Base-by-base conservation (phyloP, 2,888 invertebrate species). In the Tachina lurida region DNA sequence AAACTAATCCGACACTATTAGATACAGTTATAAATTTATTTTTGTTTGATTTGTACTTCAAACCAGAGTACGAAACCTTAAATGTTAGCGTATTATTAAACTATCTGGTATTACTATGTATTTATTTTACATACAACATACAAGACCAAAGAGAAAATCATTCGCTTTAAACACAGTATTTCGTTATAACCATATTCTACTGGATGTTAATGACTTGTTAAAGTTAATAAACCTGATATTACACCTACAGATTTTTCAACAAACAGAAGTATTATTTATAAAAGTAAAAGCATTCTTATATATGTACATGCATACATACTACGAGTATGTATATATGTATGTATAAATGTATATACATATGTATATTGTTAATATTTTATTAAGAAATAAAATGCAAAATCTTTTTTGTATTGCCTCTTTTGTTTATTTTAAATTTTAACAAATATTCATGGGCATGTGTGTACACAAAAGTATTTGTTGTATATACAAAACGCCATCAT, bases 211-310 rank as follows among this genome's bases (percentile, higher is more conserved):
- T 75, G 52, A 60, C 12, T 62, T 58, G 19, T 76, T 73, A 75
- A 52, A 83, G 76, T 77, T 60, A 71, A 83, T 83, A 83, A 77
- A 83, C 76, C 60, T 77, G 71, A 76, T 67, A 65, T 83, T 77
- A 71, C 67, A 73, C 60, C 77, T 65, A 83, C 75, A 45, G 19
- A n/a, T 52, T 67, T 67, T 19, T 15, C 10, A 22, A 43, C 10
- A 56, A 12, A 45, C 22, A 52, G 47, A 10, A 13, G 1, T 56
- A 31, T 47, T 15, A 65, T 65, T 45, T 54, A 65, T 45, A 54
- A 73, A 58, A 56, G 13, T n/a, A 71, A 45, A 47, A 49, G 10
- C 41, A 41, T 47, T 68, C 39, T 62, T 63, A 19, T 60, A 41
- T 13, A 15, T 62, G 49, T 68, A 45, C 15, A 62, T 62, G 52